A percentile compares a stretch with the other conserved stretches of the same genome.
Conservation (phyloP, 2,113 vertebrate species). For the Onychostruthus taczanowskii region DNA sequence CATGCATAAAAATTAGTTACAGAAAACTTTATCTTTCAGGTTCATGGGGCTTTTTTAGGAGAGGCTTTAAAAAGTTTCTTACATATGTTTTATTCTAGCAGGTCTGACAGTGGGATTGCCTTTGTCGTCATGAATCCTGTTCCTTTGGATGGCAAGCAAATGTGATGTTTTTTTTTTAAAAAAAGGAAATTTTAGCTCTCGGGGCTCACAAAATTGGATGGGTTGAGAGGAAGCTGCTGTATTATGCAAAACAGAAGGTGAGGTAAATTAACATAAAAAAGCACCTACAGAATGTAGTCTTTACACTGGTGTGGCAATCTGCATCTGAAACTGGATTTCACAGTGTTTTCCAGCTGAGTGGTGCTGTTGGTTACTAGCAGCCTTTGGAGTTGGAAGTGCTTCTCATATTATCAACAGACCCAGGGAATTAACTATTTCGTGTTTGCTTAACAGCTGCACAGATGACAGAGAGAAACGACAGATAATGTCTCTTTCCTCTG, state of each 20-base stretch:
- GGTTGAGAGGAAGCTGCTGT: background rate
- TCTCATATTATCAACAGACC: background rate
- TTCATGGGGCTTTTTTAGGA: background rate
- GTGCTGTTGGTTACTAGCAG: background rate
- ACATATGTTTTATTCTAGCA: fast-evolving
- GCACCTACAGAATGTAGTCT: fast-evolving
- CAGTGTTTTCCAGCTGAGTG: background rate
- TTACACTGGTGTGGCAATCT: background rate
- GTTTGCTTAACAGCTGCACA: background rate
- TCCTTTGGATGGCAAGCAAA: background rate
- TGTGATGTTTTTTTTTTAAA: background rate
- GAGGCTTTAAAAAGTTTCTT: background rate
- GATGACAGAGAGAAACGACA: background rate
- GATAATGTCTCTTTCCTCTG: background rate
- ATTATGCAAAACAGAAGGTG: background rate
- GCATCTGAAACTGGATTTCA: background rate
- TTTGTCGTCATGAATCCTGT: background rate
- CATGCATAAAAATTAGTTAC: background rate
- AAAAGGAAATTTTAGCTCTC: background rate
- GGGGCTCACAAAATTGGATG: background rate
- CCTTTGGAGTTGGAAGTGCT: background rate
- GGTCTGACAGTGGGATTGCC: background rate
- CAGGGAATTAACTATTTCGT: background rate
- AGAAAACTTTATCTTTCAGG: background rate
- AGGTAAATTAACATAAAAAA: background rate